Conservation (phyloP, 1,140 invertebrate species). For the Gryon sp. region DNA sequence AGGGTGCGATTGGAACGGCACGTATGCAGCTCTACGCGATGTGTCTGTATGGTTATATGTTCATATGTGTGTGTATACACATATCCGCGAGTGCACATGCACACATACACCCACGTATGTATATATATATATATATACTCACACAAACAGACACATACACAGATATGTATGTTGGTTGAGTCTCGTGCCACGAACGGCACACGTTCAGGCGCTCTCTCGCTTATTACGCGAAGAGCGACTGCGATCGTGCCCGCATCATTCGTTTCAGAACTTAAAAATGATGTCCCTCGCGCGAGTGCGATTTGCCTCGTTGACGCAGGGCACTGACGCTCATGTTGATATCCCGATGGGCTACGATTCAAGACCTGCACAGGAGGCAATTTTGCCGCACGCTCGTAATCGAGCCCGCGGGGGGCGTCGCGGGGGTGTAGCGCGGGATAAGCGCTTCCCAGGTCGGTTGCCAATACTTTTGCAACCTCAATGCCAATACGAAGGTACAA, state of each 20-base stretch:
- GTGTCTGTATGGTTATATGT: conserved; percentile 22
- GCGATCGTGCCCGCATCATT: conserved; percentile 57
- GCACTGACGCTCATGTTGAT: conserved; percentile 1
- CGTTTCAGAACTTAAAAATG: conserved; percentile 55
- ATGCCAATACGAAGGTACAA: neutral
- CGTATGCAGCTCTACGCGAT: conserved; percentile 29
- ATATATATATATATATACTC: neutral
- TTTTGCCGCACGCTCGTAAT: conserved; percentile 46
- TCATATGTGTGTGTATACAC: neutral
- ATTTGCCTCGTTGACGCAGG: conserved; percentile 9
- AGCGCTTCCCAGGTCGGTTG: conserved; percentile 37
- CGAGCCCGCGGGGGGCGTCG: conserved; percentile 25
- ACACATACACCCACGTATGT: neutral
- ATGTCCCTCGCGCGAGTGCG: conserved; percentile 42
- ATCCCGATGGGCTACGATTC: conserved; percentile 16
- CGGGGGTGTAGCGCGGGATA: conserved; percentile 18
- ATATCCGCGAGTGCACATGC: neutral
- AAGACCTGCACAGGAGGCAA: conserved; percentile 3
- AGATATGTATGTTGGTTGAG: conserved; percentile 32
- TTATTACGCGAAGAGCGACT: conserved; percentile 65
- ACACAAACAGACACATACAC: neutral
- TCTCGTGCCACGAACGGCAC: conserved; percentile 64
- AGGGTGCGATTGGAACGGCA: conserved; percentile 34
- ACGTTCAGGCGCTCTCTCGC: conserved; percentile 51
- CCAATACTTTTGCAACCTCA: conserved; percentile 61